Evolutionary conservation across 2,888 invertebrate species (phyloP).

Genomic region (Tolmerus cingulatus): DNA sequence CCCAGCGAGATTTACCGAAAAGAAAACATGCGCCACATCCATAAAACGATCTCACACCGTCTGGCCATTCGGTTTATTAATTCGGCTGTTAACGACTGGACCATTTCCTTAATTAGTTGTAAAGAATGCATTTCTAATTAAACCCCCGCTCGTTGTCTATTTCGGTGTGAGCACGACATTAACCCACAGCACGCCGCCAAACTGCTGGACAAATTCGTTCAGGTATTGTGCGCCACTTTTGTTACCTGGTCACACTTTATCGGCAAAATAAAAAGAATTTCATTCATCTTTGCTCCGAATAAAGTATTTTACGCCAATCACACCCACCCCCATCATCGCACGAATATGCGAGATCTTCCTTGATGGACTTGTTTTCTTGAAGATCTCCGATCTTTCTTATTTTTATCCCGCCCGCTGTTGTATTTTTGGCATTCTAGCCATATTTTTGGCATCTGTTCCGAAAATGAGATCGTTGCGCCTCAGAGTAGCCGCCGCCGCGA

Average conservation of each 20-base stretch:
- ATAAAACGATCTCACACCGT: neutral
- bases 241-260: neutral
- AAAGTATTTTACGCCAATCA: neutral
- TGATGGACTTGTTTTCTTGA: constrained; percentile 35
- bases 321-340: neutral
- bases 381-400: neutral
- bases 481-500: neutral
- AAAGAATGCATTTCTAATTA: constrained; percentile 2
- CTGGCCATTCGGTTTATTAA: neutral
- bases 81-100: neutral
- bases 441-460: constrained; percentile 36
- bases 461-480: constrained; percentile 27
- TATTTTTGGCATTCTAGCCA: constrained; percentile 35
- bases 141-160: neutral
- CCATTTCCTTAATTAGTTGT: neutral
- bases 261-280: constrained; percentile 7
- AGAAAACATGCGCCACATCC: neutral
- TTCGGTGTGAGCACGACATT: neutral
- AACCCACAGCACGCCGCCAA: neutral
- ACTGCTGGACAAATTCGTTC: neutral
- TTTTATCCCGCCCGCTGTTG: constrained; percentile 12
- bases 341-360: constrained; percentile 9
- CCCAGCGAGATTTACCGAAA: neutral
- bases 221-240: neutral
- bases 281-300: neutral